These are phyloP conservation scores for Zonitis immaculata DNA, from an alignment of 2,888 invertebrate species.

Conservation along the genomic window DNA sequence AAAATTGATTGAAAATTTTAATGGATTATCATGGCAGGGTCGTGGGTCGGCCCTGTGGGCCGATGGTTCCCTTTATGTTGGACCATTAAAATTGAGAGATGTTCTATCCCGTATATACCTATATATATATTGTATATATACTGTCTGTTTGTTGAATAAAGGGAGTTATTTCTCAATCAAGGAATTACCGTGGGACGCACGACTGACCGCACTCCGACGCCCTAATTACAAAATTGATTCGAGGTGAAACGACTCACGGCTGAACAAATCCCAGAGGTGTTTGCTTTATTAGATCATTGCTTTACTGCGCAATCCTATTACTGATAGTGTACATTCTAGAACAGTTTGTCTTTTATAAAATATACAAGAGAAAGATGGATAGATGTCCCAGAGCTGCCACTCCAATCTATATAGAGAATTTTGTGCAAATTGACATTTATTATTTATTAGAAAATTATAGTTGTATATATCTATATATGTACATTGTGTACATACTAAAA, in stretches of 20 bases:
- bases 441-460: not conserved
- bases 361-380: constrained; percentile 3
- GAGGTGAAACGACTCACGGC: constrained; percentile 44
- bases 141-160: constrained; percentile 25
- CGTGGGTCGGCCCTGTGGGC: too few species aligned
- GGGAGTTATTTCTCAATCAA: constrained; percentile 39
- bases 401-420: not conserved
- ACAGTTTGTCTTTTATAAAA: constrained; percentile 19
- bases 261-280: constrained; percentile 41
- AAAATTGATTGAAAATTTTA: too few species aligned
- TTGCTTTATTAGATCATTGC: constrained; percentile 45
- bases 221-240: constrained; percentile 46
- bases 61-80: too few species aligned
- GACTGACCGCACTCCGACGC: constrained; percentile 37
- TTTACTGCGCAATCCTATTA: constrained; percentile 44
- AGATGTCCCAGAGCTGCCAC: constrained; percentile 11
- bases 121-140: constrained; percentile 7
- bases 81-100: constrained; percentile 8
- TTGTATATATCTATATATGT: too few species aligned
- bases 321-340: constrained; percentile 24
- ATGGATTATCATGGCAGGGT: too few species aligned
- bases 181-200: constrained; percentile 38
- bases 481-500: too few species aligned
- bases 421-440: not conserved
- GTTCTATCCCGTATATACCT: not conserved